Conservation (phyloP, 1,140 invertebrate species). For the Solen grandis region DNA sequence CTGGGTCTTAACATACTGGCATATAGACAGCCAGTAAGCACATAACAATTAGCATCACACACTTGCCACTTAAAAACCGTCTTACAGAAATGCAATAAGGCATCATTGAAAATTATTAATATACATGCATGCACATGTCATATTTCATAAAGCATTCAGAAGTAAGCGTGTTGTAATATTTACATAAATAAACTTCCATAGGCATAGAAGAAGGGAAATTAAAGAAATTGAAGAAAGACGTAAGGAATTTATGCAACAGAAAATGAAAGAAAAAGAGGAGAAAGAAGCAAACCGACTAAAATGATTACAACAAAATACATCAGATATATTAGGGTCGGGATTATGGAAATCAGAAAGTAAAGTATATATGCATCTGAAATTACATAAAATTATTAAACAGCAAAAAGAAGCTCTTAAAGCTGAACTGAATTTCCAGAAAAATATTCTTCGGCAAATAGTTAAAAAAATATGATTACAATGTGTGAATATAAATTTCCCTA, state of each 20-base stretch:
- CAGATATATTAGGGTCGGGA: constrained; percentile 30
- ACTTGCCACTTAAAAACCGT: too few species aligned
- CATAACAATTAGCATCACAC: too few species aligned
- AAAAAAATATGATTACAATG: too few species aligned
- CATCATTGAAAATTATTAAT: constrained; percentile 9
- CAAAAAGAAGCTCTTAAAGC: constrained; percentile 10
- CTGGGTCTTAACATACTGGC: too few species aligned
- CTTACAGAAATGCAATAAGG: too few species aligned
- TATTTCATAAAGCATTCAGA: too few species aligned
- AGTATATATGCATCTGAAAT: constrained; percentile 3
- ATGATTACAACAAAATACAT: not conserved
- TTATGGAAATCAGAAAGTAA: constrained; percentile 25
- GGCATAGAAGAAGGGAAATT: constrained; percentile 1
- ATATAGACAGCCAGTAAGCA: too few species aligned
- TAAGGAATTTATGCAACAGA: constrained; percentile 4
- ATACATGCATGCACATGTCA: constrained; percentile 12
- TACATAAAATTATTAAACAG: constrained; percentile 7
- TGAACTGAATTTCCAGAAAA: too few species aligned
- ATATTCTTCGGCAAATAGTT: too few species aligned
- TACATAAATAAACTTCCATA: too few species aligned
- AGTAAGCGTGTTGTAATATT: too few species aligned
- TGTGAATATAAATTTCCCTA: too few species aligned
- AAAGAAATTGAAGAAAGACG: constrained; percentile 29
- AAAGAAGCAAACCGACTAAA: constrained; percentile 18
- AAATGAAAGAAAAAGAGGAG: constrained; percentile 19